Base-by-base conservation (phyloP, 2,797 vertebrate species). In the Poliocrania exsul region DNA sequence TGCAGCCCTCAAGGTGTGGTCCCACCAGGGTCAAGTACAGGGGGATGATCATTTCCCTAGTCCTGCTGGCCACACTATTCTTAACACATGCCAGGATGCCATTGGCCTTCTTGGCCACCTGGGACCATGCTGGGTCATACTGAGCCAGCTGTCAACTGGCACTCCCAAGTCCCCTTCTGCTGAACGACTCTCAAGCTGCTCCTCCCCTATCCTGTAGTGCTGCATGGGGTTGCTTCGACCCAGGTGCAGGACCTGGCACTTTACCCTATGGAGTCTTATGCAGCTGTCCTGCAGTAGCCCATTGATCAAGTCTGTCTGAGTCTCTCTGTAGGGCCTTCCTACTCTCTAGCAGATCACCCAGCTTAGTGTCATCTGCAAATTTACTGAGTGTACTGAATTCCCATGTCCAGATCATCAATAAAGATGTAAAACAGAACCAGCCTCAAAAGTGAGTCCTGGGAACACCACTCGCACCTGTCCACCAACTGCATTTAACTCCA, bases 21-120 rank as follows among this genome's bases (percentile, higher is more conserved):
- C 42, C 35, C 35, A 20, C 16, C 31, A 42, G 31, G 24, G 24
- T 51, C 16, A 37, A 40, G 69, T 31, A 16, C 1, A 2, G 13
- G 7, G 42, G 6, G 16, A 20, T 0, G 3, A 31, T 35, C 21
- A 5, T 14, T 74, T 11, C 11, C 21, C 25, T 40, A 13, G 3
- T 40, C 29, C 33, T 56, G 40, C 18, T 64, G 12, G 33, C 40
- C 24, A 29, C 10, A 28, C 15, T 72, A 21, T 26, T 37, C 66
- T 21, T 44, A n/a, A 50, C 44, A 23, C 23, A 62, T 40, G 28
- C n/a, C 18, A 54, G 33, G 38, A 28, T 28, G n/a, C 3, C 38
- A 37, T 2, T 46, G 28, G 47, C 47, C 14, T 61, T 51, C 20
- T 37, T 81, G 57, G 57, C 56, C 38, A 60, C 28, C 23, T 71